A percentile compares a stretch with the other conserved stretches of the same genome.
phyloP scores from a whole-genome alignment of 1,140 invertebrate genomes.

The Caenorhabditis inopinata region DNA sequence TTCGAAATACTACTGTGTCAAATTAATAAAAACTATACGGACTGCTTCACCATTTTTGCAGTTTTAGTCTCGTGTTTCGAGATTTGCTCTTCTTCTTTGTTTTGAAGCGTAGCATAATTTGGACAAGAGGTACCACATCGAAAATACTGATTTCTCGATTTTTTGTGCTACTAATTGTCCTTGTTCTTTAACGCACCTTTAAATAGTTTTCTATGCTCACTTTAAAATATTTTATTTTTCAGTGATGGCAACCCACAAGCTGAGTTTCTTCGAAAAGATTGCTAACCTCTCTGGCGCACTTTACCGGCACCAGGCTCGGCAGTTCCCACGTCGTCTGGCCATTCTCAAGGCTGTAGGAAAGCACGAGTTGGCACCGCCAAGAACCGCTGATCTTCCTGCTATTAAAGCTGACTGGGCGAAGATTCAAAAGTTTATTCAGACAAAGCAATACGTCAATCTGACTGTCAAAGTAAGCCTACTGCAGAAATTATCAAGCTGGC shows the following conservation, averaged over 20 bases:
- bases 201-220: not conserved
- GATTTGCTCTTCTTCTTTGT: too few species aligned
- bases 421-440: slow-evolving; percentile 74
- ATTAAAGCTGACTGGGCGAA: slow-evolving; percentile 74
- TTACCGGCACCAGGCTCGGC: slow-evolving; percentile 57
- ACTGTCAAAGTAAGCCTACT: slow-evolving; percentile 73
- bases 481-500: too few species aligned
- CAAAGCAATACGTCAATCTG: slow-evolving; percentile 78
- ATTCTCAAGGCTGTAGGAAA: slow-evolving; percentile 83
- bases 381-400: slow-evolving; percentile 79
- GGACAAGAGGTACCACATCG: too few species aligned
- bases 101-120: too few species aligned
- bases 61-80: too few species aligned
- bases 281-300: slow-evolving; percentile 59
- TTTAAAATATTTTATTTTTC: slow-evolving; percentile 5
- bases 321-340: slow-evolving; percentile 69
- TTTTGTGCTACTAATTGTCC: too few species aligned
- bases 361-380: slow-evolving; percentile 87
- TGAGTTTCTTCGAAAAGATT: slow-evolving; percentile 62
- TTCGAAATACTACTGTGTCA: not conserved
- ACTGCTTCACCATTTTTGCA: too few species aligned
- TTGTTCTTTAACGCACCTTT: not conserved
- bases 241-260: slow-evolving; percentile 58
- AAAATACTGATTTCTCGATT: too few species aligned
- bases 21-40: not conserved